Percentiles rank a stretch among this genome's conserved stretches.
These are phyloP conservation scores for Lytechinus variegatus DNA, from an alignment of 35 echinoderm and acorn worm genomes.

Conservation along the genomic window DNA sequence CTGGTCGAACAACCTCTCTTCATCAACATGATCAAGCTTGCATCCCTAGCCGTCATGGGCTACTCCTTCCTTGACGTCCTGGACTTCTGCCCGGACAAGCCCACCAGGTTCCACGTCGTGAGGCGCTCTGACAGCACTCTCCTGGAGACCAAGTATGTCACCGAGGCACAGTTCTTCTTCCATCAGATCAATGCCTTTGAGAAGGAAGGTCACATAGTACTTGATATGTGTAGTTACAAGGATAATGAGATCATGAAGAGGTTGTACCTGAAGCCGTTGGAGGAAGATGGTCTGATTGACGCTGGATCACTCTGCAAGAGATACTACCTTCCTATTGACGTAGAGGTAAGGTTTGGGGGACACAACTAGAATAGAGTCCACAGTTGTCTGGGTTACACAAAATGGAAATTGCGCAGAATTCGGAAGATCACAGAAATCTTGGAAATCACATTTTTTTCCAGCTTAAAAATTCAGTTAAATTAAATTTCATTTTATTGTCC, in stretches of 20 bases:
- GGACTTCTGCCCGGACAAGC: constrained; percentile 62
- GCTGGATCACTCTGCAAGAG: constrained; percentile 32
- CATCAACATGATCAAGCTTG: constrained; percentile 54
- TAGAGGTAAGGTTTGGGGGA: background rate
- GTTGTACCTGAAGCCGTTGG: constrained; percentile 64
- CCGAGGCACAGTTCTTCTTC: constrained; percentile 74
- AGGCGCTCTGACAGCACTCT: background rate
- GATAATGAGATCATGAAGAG: constrained; percentile 69
- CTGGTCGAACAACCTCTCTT: constrained; percentile 70
- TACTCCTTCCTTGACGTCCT: constrained; percentile 45
- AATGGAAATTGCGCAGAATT: no score
- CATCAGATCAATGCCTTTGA: constrained; percentile 90
- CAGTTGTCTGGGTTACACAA: no score
- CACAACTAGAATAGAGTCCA: no score
- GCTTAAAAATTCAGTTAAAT: no score
- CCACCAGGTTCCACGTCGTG: constrained; percentile 62
- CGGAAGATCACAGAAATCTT: no score
- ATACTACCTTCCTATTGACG: constrained; percentile 70
- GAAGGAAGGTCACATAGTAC: constrained; percentile 65
- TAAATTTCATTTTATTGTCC: no score
- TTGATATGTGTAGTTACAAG: constrained; percentile 74
- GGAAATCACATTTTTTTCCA: no score
- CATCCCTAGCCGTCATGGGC: background rate
- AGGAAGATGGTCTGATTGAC: constrained; percentile 8
- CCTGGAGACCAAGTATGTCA: constrained; percentile 44